Evolutionary conservation across 2,888 invertebrate genomes (phyloP), one percentile per base, ranked within the genome.

Genomic region (Julus scandinavius): DNA sequence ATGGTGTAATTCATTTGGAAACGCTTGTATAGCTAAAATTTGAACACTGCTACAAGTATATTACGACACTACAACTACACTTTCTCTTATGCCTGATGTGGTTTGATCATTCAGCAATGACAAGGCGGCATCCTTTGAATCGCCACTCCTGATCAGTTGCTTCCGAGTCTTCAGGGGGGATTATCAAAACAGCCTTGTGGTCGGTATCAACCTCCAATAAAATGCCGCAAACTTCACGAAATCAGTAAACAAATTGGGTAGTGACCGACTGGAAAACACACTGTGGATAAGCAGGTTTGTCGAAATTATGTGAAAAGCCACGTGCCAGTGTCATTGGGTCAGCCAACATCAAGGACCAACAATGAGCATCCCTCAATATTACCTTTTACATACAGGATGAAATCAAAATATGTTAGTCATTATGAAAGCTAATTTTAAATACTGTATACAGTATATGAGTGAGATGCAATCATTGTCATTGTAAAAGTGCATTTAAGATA

Each of bases 151-250:
- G 80, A 29, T 38, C 38, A 40, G 13, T 40, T 15, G 80, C 38
- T 38, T 38, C 3, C 38, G 4, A 3, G 80, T 80, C 80, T 80
- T 38, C 80, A 38, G 80, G 13, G 13, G 80, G 4, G 80, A 80
- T 15, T 80, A 29, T 80, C 38, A 38, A 13, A 17, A 54, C 54
- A 54, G 54, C 38, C 15, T 38, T 80, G 38, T 15, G 38, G 38
- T 80, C 80, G 29, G 80, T 80, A 80, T 80, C 80, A 29, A 80
- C 29, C 38, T 80, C 38, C 80, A 80, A 80, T 80, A 80, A 80
- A 80, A 80, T 80, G 80, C 38, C 15, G 15, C 13, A 38, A 80
- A 80, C 38, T 38, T 80, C 4, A 5, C 29, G 38, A 38, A 80
- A 80, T 13, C 9, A 15, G 80, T 29, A 80, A 38, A 40, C 38